Base-by-base conservation (phyloP, 1,140 invertebrate genomes). In the Neelides sp. region DNA sequence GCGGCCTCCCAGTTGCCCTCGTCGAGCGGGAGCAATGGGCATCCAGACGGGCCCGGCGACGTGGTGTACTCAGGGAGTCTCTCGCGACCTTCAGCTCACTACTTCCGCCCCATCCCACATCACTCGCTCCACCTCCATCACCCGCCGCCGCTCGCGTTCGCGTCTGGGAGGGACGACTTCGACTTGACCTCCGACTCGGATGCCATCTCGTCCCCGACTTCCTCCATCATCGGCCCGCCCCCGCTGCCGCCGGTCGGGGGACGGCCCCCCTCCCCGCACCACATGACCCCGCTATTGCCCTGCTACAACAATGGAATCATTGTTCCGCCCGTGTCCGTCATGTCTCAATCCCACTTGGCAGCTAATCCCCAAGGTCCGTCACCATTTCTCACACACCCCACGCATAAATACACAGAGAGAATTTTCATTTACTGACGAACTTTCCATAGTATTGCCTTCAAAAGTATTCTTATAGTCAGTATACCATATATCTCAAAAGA, bases 171-270 rank as follows among this genome's bases (percentile, higher is more conserved):
- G 7, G 55, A 57, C 43, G 55, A 57, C 51, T 57, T 57, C 50
- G 55, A 57, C 48, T 35, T 57, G 36, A 57, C 55, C 35, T 57
- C 55, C 13, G 55, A 57, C 43, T 57, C 55, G 46, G 55, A 57
- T 57, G 55, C 50, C 35, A 57, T 57, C 42, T 57, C 55, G 17
- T 57, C 55, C 24, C 55, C 55, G 37, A 57, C 55, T 20, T 57
- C 55, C 42, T 57, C 55, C 51, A 57, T 57, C 51, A 54, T 57
- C 47, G 55, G 55, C 42, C 55, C 55, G 36, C 55, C 55, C 17
- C 55, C 55, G 8, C n/a, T 52, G 8, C 48, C 47, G 32, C 47
- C 47, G 42, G 52, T 44, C 35, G 55, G 47, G 24, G 26, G 28
- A 32, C 42, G 55, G 34, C 55, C 55, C 27, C 55, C 55, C 20